These are phyloP conservation scores for Sebastes jordani DNA, from an alignment of 2,797 vertebrate species.

Conservation along the genomic window DNA sequence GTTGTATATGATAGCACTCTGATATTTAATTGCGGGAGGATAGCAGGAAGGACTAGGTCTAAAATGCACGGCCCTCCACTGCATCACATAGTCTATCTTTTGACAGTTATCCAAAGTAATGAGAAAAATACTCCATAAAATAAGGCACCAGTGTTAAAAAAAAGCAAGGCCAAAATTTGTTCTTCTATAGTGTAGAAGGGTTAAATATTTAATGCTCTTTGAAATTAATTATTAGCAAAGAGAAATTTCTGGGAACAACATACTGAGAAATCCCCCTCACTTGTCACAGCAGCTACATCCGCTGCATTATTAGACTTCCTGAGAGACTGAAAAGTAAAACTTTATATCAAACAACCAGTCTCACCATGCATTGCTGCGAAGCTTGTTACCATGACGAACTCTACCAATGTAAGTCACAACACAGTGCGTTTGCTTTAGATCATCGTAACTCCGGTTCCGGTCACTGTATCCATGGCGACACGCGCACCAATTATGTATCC, in stretches of 20 bases:
- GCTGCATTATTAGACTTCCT: not conserved
- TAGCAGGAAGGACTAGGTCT: not conserved
- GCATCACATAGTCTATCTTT: not conserved
- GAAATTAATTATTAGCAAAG: not conserved
- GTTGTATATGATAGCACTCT: not conserved
- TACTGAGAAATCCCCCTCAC: not conserved
- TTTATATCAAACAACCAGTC: not conserved
- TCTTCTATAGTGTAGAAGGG: too few relatives aligned
- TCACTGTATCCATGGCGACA: slow-evolving; percentile 57
- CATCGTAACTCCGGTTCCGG: slow-evolving; percentile 39
- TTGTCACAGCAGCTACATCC: not conserved
- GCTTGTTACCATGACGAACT: slow-evolving; percentile 43
- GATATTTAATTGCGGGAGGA: not conserved
- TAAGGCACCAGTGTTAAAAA: not conserved
- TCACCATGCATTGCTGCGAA: not conserved
- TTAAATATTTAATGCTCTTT: not conserved
- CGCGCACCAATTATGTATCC: slow-evolving; percentile 27
- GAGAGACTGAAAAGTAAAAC: not conserved
- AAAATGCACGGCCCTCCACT: not conserved
- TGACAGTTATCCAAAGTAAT: not conserved
- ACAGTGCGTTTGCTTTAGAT: not conserved
- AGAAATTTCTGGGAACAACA: not conserved
- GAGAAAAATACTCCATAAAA: not conserved
- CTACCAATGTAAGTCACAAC: slow-evolving; percentile 4
- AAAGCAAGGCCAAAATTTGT: too few relatives aligned